Evolutionary conservation across 2,888 invertebrate species (phyloP).

Genomic region (Drosophila subquinaria): DNA sequence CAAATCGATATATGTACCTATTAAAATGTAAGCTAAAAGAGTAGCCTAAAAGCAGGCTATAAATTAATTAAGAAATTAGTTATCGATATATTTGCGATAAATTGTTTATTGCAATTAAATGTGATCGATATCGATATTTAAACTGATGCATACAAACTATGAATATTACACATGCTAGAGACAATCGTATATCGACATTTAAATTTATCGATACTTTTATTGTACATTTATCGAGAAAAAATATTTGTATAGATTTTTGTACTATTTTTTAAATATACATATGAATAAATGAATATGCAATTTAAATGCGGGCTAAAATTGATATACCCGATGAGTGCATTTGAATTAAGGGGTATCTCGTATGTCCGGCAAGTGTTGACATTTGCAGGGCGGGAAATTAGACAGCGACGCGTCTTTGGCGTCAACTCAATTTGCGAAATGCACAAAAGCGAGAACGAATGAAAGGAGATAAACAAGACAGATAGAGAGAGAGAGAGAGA

Average conservation of each 20-base stretch:
- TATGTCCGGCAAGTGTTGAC: slow-evolving; percentile 52
- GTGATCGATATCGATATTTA: background rate
- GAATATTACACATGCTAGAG: too few species aligned
- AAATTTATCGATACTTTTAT: background rate
- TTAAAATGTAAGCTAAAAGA: too few species aligned
- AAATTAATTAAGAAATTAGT: background rate
- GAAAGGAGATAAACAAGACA: background rate
- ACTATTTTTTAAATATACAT: background rate
- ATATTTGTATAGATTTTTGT: background rate
- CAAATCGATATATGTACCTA: too few species aligned
- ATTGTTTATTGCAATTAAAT: background rate
- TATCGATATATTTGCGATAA: background rate
- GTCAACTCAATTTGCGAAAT: slow-evolving; percentile 50
- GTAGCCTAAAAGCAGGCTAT: too few species aligned
- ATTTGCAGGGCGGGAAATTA: slow-evolving; percentile 46
- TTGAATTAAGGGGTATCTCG: slow-evolving; percentile 1
- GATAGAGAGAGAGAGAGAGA: slow-evolving; percentile 3
- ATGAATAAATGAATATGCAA: background rate
- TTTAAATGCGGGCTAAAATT: background rate
- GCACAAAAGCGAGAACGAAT: slow-evolving; percentile 37
- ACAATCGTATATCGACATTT: background rate
- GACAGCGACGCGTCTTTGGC: slow-evolving; percentile 24
- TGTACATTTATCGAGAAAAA: background rate
- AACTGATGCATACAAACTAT: background rate
- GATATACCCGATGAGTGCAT: background rate